Base-by-base conservation (phyloP, 2,797 vertebrate species). In the Orientallactaga sibirica region DNA sequence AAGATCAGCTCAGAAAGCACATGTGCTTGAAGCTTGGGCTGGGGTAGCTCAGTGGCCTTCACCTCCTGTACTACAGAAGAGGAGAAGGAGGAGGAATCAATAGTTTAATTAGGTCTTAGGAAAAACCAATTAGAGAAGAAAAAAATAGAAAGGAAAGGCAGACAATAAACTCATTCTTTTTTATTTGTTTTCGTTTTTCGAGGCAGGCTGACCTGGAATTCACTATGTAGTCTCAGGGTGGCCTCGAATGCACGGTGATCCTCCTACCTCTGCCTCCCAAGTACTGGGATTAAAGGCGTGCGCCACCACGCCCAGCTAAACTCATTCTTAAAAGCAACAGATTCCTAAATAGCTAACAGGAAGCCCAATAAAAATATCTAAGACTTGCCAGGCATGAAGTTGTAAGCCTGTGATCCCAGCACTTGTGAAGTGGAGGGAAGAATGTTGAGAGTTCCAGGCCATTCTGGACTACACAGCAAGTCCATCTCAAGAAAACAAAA, bases 111-210 rank as follows among this genome's bases (percentile, higher is more conserved):
- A 90, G 8, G 41, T 25, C 48, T 41, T n/a, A 64, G 52, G 43
- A 92, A 62, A 94, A 64, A 18, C 9, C 58, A 88, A 71, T 81
- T 74, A 90, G n/a, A 94, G 76, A 66, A 73, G 86, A 66, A 93
- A 80, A 75, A 61, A 24, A 74, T n/a, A 33, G 66, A 52, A 25
- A 41, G 83, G 6, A 55, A 55, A 55, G 15, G 55, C 15, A 55
- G 55, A 74, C 80, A 90, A 92, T 84, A 74, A 75, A 74, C 41
- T 85, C 19, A 55, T 55, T 55, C 29, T 77, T 29, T 37, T 37
- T 37, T 37, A 2, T 37, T 37, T 37, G 33, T 37, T 37, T 37
- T 37, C 2, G 33, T 37, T 37, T 37, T 37, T 37, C 33, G 33
- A 37, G 33, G 33, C 33, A 37, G 33, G 33, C 33, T 37, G 33